A percentile compares a stretch with the other conserved stretches of the same genome.
Evolutionary conservation across 2,113 vertebrate genomes (phyloP).

Genomic region (Vulpes ferrilata): DNA sequence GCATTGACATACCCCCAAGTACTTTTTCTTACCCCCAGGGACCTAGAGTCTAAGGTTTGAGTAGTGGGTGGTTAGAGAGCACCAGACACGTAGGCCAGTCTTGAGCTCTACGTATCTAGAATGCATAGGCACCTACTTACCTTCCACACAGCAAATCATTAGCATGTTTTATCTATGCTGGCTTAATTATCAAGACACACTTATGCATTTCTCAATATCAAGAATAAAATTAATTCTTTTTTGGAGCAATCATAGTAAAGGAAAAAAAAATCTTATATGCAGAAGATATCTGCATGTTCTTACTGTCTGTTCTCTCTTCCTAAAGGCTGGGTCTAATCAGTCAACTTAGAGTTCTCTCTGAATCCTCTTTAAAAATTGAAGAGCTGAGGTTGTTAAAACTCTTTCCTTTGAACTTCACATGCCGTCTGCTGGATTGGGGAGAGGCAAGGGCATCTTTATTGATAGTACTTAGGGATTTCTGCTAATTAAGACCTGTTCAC

Average conservation of each 20-base stretch:
- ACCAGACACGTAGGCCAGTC: background rate
- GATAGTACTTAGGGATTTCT: background rate
- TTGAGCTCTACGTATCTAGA: background rate
- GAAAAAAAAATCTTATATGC: background rate
- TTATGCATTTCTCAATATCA: background rate
- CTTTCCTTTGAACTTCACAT: slow-evolving; percentile 43
- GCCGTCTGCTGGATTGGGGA: background rate
- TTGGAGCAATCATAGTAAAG: background rate
- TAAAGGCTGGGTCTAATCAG: background rate
- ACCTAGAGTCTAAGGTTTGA: background rate
- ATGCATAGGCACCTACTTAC: background rate
- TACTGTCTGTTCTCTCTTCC: background rate
- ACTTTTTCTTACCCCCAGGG: background rate
- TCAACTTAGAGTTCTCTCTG: slow-evolving; percentile 9
- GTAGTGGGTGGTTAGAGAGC: background rate
- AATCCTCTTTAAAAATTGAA: slow-evolving; percentile 53
- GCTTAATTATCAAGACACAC: background rate
- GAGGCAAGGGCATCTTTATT: background rate
- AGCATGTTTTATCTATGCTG: background rate
- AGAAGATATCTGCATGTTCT: background rate
- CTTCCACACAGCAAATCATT: background rate
- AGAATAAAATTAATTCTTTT: slow-evolving; percentile 38
- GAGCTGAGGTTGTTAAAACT: slow-evolving; percentile 40
- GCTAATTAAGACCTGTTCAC: slow-evolving; percentile 50
- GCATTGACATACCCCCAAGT: background rate